These are phyloP conservation scores for Leptogaster cylindrica DNA, from an alignment of 2,888 invertebrate species.

Conservation along the genomic window DNA sequence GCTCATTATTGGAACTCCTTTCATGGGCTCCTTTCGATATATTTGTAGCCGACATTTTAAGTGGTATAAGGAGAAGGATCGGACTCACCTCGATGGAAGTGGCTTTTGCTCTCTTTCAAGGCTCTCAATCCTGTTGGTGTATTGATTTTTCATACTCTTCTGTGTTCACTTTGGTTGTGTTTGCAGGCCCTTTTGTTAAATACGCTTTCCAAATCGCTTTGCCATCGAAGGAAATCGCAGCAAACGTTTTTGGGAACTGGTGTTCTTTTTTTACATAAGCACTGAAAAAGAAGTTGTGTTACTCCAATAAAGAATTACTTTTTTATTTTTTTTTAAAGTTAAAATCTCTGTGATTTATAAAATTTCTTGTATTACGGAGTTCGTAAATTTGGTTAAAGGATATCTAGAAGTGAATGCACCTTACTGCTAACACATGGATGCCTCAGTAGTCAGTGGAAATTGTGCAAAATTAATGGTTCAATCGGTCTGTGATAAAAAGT, in stretches of 20 bases:
- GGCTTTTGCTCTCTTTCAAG: conserved; percentile 37
- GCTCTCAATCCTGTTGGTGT: conserved; percentile 19
- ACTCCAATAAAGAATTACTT: too few relatives aligned
- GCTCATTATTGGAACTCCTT: too few relatives aligned
- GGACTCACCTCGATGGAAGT: conserved; percentile 2
- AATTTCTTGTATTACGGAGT: conserved; percentile 20
- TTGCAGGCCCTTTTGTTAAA: conserved; percentile 13
- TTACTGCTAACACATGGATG: conserved; percentile 2
- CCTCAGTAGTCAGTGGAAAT: neutral
- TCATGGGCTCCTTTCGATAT: too few relatives aligned
- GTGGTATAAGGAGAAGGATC: too few relatives aligned
- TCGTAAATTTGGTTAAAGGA: conserved; percentile 8
- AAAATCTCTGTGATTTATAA: too few relatives aligned
- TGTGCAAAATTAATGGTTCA: conserved; percentile 1
- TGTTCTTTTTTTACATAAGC: conserved; percentile 25
- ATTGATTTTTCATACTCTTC: conserved; percentile 33
- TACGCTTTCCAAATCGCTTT: conserved; percentile 39
- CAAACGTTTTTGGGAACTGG: conserved; percentile 45
- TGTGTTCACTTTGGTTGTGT: conserved; percentile 1
- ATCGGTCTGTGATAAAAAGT: conserved; percentile 26
- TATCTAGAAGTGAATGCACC: neutral
- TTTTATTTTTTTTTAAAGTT: too few relatives aligned
- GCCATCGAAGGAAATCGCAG: conserved; percentile 43
- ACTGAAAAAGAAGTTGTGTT: conserved; percentile 42
- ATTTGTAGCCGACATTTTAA: too few relatives aligned